Conservation (phyloP, 1,140 invertebrate genomes). For the Drosophila punjabiensis region DNA sequence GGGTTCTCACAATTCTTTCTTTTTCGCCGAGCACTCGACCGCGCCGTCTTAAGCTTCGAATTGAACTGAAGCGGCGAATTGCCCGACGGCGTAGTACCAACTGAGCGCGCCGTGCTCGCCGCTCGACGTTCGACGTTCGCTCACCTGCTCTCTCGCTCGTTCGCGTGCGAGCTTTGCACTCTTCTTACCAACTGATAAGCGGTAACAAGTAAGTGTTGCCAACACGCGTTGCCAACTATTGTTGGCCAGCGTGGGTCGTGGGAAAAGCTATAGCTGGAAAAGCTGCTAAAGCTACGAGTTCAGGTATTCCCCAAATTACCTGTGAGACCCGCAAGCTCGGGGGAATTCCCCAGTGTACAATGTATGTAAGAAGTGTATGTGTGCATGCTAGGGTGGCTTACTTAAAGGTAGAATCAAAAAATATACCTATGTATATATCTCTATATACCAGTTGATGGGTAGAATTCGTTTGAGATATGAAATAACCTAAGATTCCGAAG, state of each 20-base stretch:
- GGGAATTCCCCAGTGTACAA: constrained; percentile 16
- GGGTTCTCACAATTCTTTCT: constrained; percentile 7
- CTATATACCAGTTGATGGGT: not conserved
- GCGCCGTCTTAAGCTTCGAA: constrained; percentile 49
- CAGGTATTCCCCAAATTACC: constrained; percentile 1
- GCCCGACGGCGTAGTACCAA: constrained; percentile 38
- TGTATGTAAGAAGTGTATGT: not conserved
- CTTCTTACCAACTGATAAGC: constrained; percentile 51
- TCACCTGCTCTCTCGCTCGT: constrained; percentile 3
- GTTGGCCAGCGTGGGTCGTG: constrained; percentile 10
- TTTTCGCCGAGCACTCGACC: constrained; percentile 45
- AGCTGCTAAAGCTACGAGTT: constrained; percentile 7
- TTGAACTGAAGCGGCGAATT: constrained; percentile 70
- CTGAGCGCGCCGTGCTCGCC: constrained; percentile 17
- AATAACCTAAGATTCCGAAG: not conserved
- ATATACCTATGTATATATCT: not conserved
- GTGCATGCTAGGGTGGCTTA: not conserved
- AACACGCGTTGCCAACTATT: constrained; percentile 38
- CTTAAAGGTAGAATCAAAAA: not conserved
- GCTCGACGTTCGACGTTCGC: not conserved
- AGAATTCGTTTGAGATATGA: no score
- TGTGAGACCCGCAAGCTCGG: not conserved
- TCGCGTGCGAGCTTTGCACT: constrained; percentile 25
- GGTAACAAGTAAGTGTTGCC: constrained; percentile 34
- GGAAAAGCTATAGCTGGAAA: constrained; percentile 36